Base-by-base conservation (phyloP, 2,797 vertebrate genomes). In the Coilia nasus region DNA sequence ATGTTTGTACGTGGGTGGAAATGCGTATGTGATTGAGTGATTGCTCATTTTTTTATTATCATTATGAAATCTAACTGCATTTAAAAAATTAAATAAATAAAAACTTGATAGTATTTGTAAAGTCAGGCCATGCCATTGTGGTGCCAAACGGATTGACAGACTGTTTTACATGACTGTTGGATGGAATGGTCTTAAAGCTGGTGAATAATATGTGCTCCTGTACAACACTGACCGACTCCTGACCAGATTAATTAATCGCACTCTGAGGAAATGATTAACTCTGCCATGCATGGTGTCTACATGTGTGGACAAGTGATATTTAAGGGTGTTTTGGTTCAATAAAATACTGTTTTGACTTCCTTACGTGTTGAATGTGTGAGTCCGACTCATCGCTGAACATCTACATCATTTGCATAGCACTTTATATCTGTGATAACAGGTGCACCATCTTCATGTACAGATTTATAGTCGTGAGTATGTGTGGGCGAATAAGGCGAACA, bases 141-240 rank as follows among this genome's bases (percentile, higher is more conserved):
- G 85, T 88, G 87, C 87, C 87, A 88, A 88, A 88, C 50, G 11
- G 81, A 44, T 44, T 81, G 10, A 82, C 56, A 15, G 15, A 50
- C 35, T 21, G 71, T 35, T 78, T 19, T 21, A 41, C 17, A 21
- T 41, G 71, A 78, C 71, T n/a, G 71, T 17, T 44, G 19, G 17
- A 21, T 15, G 11, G 19, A 78, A 78, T 17, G 5, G 10, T 44
- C 71, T 78, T 21, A 2, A 78, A 78, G 71, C 71, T 44, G 71
- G 35, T 44, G 17, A 78, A 78, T 7, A 78, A 44, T 21, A 41
- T 78, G 71, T 78, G 35, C 31, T 44, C 35, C 41, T 44, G 35
- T 21, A 21, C 17, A 35, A 78, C 19, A 44, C 35, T 78, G 71
- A 78, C 71, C 31, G 71, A 78, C 9, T 44, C 15, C 71, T 78